A percentile compares a stretch with the other conserved stretches of the same genome.
Evolutionary conservation across 2,797 vertebrate species (phyloP).

Genomic region (Mormyrops boulengeri): DNA sequence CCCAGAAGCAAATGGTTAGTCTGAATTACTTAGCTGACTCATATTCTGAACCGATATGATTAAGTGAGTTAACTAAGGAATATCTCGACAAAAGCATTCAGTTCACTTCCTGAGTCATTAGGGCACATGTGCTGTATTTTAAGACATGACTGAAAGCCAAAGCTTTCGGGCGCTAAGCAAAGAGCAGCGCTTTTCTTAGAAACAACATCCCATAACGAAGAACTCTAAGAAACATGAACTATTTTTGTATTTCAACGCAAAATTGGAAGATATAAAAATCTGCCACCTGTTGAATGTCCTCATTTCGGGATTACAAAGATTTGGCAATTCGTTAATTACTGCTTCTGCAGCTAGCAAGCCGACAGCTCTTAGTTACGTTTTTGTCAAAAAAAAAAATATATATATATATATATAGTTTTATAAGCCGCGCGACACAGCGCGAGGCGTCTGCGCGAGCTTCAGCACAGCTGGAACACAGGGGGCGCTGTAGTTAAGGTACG

Average conservation of each 20-base stretch:
- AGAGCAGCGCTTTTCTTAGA: not conserved
- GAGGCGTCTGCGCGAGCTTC: not conserved
- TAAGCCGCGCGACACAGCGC: not conserved
- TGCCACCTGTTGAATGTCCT: not conserved
- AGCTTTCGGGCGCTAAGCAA: not conserved
- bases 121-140: not conserved
- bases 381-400: not conserved
- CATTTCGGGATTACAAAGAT: not conserved
- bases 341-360: not conserved
- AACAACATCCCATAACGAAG: not conserved
- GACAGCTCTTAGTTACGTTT: not conserved
- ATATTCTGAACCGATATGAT: slow-evolving; percentile 9
- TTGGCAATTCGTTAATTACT: not conserved
- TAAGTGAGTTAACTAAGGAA: slow-evolving; percentile 3
- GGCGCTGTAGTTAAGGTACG: not conserved
- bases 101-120: slow-evolving; percentile 47
- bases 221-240: not conserved
- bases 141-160: slow-evolving; percentile 8
- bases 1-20: slow-evolving; percentile 47
- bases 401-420: not conserved
- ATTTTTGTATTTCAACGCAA: not conserved
- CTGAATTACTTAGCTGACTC: slow-evolving; percentile 47
- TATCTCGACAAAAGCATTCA: slow-evolving; percentile 40
- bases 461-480: not conserved
- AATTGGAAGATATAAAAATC: not conserved